Evolutionary conservation across 2,888 invertebrate genomes (phyloP), one percentile per base, ranked within the genome.

Genomic region (Nemotelus pantherinus): DNA sequence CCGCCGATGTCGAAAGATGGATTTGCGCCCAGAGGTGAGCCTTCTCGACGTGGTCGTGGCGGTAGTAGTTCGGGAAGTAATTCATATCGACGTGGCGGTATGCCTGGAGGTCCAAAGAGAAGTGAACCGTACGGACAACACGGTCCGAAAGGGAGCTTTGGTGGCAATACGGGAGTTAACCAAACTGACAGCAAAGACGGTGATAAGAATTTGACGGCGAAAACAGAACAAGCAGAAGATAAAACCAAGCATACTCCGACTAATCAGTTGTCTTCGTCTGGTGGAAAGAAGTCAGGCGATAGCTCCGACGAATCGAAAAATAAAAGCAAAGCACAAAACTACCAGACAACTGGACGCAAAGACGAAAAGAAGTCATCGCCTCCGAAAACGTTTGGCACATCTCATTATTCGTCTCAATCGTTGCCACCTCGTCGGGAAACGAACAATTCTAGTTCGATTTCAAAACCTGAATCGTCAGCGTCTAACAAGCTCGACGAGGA

Each of bases 1-100:
- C 47, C n/a, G 5, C 48, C 41, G 4, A 4, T 47, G 55, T 60
- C 83, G 82, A 89, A 85, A 88, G 93, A 94, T 83, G 93, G 93
- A 68, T 95, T 95, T 87, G 93, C 94, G 1, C 96, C 96, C 0
- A 90, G 95, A 43, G 96, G 96, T 0, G 96, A 96, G 85, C 96
- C 96, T 0, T 95, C 95, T 1, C 89, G 96, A 72, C 92, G 96
- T 78, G 96, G 96, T 3, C 90, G 96, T 79, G 95, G 93, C 25
- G 90, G 90, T 2, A 84, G 89, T 78, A 89, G 89, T 77, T 85
- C 89, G 74, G 89, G 90, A 10, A 83, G 88, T 78, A 89, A 81
- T 39, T 82, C 84, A 2, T 82, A 83, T 0, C 86, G 82, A 76
- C 87, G 90, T 77, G 89, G 91, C 47, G 79, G 82, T 9, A 82